These are phyloP conservation scores for Lobophora halterata DNA, from an alignment of 2,888 invertebrate genomes.

Conservation along the genomic window DNA sequence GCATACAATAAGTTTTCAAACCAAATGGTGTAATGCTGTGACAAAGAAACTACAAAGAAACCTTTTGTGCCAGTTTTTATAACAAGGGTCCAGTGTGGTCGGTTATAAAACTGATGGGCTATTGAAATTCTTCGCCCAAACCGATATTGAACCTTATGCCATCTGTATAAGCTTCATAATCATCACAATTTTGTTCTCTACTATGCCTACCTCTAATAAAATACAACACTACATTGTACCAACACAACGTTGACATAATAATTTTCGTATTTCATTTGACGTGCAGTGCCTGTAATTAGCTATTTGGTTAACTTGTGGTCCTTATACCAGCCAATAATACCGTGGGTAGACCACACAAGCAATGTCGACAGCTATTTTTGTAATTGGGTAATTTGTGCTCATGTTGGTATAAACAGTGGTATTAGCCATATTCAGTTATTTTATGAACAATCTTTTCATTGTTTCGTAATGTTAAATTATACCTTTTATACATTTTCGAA, in stretches of 20 bases:
- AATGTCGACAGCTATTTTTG: constrained; percentile 13
- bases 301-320: constrained; percentile 12
- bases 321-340: constrained; percentile 1
- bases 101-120: constrained; percentile 36
- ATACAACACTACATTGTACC: constrained; percentile 9
- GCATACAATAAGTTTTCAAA: constrained; percentile 14
- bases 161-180: background rate
- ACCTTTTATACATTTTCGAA: too few species aligned
- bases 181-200: background rate
- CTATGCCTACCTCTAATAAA: background rate
- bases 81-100: constrained; percentile 37
- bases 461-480: too few species aligned
- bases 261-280: constrained; percentile 9
- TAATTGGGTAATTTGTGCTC: constrained; percentile 6
- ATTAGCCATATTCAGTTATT: too few species aligned
- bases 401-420: background rate
- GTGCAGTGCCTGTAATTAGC: constrained; percentile 21
- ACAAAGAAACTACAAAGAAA: constrained; percentile 39
- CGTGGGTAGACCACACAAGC: constrained; percentile 23
- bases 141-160: constrained; percentile 3
- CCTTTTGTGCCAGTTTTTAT: constrained; percentile 43
- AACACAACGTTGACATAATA: constrained; percentile 13
- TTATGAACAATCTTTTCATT: too few species aligned
- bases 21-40: constrained; percentile 26
- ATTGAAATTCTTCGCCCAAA: constrained; percentile 19